These are phyloP conservation scores for Sander vitreus DNA, from an alignment of 2,113 vertebrate species.

Conservation along the genomic window DNA sequence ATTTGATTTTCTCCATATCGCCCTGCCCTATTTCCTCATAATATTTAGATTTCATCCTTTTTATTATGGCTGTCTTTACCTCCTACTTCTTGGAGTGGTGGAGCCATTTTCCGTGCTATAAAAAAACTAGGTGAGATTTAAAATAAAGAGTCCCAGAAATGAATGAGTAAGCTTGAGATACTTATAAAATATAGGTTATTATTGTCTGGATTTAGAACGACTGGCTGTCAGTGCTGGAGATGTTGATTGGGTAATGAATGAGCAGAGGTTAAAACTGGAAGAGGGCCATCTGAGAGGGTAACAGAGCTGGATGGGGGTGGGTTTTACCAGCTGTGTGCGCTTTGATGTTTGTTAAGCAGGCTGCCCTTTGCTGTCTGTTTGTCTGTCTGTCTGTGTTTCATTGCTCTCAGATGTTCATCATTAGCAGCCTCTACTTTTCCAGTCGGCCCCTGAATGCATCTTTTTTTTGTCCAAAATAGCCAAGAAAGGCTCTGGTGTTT, in stretches of 20 bases:
- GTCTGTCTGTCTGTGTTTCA: slow-evolving; percentile 45
- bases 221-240: slow-evolving; percentile 14
- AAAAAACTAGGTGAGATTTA: neutral
- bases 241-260: slow-evolving; percentile 65
- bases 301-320: slow-evolving; percentile 53
- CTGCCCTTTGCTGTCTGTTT: slow-evolving; percentile 66
- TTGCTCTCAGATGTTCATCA: slow-evolving; percentile 57
- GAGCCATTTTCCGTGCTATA: neutral
- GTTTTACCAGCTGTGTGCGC: slow-evolving; percentile 63
- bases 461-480: neutral
- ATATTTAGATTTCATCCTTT: neutral
- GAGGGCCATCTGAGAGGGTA: slow-evolving; percentile 56
- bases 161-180: neutral
- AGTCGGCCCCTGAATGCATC: neutral
- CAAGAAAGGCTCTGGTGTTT: neutral
- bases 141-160: neutral
- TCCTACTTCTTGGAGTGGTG: neutral
- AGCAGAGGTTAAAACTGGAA: slow-evolving; percentile 65
- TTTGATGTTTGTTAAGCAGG: slow-evolving; percentile 71
- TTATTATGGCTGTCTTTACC: neutral
- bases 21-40: neutral
- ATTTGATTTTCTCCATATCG: too few species aligned
- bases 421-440: slow-evolving; percentile 39
- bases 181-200: slow-evolving; percentile 9
- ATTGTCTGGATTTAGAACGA: neutral